Conservation (phyloP, 2,797 vertebrate genomes). For the Lycodopsis pacificus region DNA sequence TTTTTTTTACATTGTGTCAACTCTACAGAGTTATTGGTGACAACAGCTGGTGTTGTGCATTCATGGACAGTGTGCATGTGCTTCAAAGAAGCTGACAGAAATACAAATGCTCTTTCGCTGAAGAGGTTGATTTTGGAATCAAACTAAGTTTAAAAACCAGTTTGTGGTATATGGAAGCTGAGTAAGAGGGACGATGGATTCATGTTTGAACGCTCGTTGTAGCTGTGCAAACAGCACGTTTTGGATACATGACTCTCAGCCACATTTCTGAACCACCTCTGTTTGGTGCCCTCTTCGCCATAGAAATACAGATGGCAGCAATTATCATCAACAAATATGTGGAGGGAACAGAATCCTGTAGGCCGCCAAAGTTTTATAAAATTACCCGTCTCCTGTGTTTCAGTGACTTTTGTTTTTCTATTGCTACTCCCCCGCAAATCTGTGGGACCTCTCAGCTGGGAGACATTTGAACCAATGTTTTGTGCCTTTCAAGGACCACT, state of each 20-base stretch:
- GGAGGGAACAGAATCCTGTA: constrained; percentile 42
- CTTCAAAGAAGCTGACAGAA: background rate
- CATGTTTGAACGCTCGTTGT: background rate
- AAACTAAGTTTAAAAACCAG: constrained; percentile 9
- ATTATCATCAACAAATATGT: constrained; percentile 60
- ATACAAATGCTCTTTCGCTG: too few relatives aligned
- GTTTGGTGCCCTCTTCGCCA: constrained; percentile 15
- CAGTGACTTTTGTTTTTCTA: constrained; percentile 57
- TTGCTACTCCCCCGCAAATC: constrained; percentile 27
- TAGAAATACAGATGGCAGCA: constrained; percentile 58
- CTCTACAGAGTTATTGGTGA: background rate
- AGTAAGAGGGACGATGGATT: too few relatives aligned
- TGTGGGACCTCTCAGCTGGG: constrained; percentile 24
- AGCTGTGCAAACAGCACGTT: background rate
- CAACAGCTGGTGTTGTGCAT: background rate
- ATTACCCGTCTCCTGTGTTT: constrained; percentile 54
- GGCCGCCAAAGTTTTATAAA: constrained; percentile 50
- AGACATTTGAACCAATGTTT: constrained; percentile 65
- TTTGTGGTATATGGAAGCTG: constrained; percentile 4
- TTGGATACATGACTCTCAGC: background rate
- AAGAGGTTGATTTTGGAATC: constrained; percentile 3
- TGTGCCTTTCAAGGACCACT: constrained; percentile 49
- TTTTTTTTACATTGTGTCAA: background rate
- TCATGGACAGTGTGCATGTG: background rate
- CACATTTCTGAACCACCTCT: constrained; percentile 11